Evolutionary conservation across 2,113 vertebrate genomes (phyloP), one percentile per base, ranked within the genome.

Genomic region (Cyprinodon tularosa): DNA sequence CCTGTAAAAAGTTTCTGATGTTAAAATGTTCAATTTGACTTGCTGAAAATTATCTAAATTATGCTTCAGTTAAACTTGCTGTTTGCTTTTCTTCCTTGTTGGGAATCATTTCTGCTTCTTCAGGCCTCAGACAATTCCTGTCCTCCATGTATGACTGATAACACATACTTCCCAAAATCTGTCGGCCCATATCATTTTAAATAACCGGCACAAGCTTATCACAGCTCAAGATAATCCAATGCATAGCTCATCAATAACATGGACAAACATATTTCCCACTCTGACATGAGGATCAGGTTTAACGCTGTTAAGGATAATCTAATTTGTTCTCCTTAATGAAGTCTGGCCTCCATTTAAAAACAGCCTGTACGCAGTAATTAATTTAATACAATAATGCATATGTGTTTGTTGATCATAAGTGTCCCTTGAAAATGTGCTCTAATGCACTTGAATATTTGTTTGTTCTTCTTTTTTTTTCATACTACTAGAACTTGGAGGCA

Each of bases 301-400:
- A 75, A 76, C 68, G 38, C 72, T 48, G 53, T 68, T 53, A 42
- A 57, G 59, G 70, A 47, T 62, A 62, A 81, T 81, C 59, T 40
- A 76, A 81, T 77, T 74, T 29, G 64, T 39, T 72, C n/a, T 62
- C 29, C 17, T 12, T 47, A 83, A 74, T 68, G 44, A 70, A 77
- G 66, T 13, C 57, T 67, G n/a, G 38, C 45, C 22, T 38, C 1
- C 12, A 5, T 72, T 45, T 39, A 20, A 40, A 64, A 64, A 71
- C n/a, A 22, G 15, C 57, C 10, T 66, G 50, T 65, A 36, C 29
- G 39, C 12, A 72, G 22, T 76, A 73, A 82, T 77, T 71, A 79
- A 59, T 68, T 20, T 47, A 59, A 67, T 45, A 64, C 73, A 67
- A 60, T 47, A 61, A 48, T 62, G 29, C 47, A 29, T 22, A 36